Conservation (phyloP, 1,140 invertebrate species). For the Elysia chlorotica region DNA sequence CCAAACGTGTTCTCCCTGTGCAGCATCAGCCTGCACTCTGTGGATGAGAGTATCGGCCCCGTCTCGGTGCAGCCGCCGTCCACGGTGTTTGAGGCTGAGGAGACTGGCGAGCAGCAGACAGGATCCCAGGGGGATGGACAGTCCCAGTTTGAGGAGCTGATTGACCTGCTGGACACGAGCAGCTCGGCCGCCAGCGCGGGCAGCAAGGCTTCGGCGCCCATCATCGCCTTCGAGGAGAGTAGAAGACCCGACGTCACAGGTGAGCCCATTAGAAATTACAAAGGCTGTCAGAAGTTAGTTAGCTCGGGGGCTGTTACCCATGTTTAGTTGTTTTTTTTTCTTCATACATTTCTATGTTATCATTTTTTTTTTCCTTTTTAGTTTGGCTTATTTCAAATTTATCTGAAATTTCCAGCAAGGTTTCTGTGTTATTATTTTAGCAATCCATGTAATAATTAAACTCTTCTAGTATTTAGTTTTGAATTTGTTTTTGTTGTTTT, state of each 20-base stretch:
- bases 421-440: too few relatives aligned
- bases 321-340: too few relatives aligned
- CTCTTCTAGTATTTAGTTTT: too few relatives aligned
- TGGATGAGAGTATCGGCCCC: not conserved
- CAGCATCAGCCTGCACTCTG: conserved; percentile 15
- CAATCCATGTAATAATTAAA: too few relatives aligned
- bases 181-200: not conserved
- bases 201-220: not conserved
- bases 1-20: not conserved
- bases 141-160: conserved; percentile 15
- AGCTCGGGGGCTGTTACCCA: too few relatives aligned
- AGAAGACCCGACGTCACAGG: conserved; percentile 13
- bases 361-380: too few relatives aligned
- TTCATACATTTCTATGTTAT: too few relatives aligned
- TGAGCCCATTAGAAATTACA: too few relatives aligned
- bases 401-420: too few relatives aligned
- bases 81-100: conserved; percentile 1
- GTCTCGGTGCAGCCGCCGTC: not conserved
- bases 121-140: not conserved
- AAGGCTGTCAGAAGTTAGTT: too few relatives aligned
- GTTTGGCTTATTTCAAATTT: too few relatives aligned
- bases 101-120: not conserved
- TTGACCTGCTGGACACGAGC: conserved; percentile 4
- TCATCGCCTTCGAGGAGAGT: conserved; percentile 15
- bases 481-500: too few relatives aligned